Percentiles rank a stretch among this genome's conserved stretches.
Evolutionary conservation across 2,888 invertebrate genomes (phyloP).

Genomic region (Acrobasis suavella): DNA sequence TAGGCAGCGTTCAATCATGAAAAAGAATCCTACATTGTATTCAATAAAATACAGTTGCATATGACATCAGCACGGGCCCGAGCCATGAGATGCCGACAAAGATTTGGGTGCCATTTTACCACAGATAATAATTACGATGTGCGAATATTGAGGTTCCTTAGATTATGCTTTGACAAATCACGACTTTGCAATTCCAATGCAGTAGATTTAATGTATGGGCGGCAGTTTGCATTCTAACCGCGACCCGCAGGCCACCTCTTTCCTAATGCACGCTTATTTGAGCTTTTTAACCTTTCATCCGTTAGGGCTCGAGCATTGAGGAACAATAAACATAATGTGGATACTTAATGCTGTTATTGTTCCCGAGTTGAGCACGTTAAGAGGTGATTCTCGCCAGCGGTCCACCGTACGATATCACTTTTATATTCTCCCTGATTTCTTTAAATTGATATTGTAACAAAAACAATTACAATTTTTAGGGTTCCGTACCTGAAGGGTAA

Average conservation of each 20-base stretch:
- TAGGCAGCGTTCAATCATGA: neutral
- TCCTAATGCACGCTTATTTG: slow-evolving; percentile 82
- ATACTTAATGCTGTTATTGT: slow-evolving; percentile 66
- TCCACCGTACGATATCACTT: neutral
- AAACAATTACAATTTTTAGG: too few species aligned
- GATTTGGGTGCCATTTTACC: slow-evolving; percentile 77
- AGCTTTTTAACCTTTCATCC: slow-evolving; percentile 82
- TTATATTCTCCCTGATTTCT: neutral
- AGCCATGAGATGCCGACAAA: slow-evolving; percentile 58
- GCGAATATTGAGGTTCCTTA: slow-evolving; percentile 81
- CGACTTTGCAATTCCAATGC: slow-evolving; percentile 82
- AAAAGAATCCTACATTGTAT: slow-evolving; percentile 12
- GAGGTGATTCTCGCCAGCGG: neutral
- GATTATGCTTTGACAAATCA: slow-evolving; percentile 83
- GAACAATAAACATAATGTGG: slow-evolving; percentile 74
- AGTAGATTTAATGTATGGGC: slow-evolving; percentile 82
- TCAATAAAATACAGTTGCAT: slow-evolving; percentile 27
- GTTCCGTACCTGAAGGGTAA: too few species aligned
- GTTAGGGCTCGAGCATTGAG: slow-evolving; percentile 73
- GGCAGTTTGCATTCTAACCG: slow-evolving; percentile 82
- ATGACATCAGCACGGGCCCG: slow-evolving; percentile 27
- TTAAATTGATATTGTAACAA: too few species aligned
- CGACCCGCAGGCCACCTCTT: slow-evolving; percentile 81
- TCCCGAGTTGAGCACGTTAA: slow-evolving; percentile 36
- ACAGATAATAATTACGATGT: slow-evolving; percentile 82